Percentiles rank a stretch among this genome's conserved stretches.
These are phyloP conservation scores for Lynx canadensis DNA, from an alignment of 2,113 vertebrate genomes.

Conservation along the genomic window DNA sequence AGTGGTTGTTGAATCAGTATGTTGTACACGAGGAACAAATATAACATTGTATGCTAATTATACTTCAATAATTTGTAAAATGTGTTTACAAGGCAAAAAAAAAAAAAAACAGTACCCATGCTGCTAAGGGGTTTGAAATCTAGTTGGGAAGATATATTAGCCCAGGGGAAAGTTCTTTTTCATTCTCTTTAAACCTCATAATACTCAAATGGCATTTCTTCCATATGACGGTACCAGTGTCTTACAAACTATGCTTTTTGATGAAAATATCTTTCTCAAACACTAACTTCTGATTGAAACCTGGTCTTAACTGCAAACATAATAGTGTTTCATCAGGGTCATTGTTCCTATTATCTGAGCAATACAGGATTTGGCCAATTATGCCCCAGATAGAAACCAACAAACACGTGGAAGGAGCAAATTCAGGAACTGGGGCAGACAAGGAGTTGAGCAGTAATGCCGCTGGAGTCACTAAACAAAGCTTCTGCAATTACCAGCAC, in stretches of 20 bases:
- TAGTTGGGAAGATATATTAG: constrained; percentile 9
- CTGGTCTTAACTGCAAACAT: constrained; percentile 37
- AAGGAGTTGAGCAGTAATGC: neutral
- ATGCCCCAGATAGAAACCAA: constrained; percentile 25
- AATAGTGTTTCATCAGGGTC: constrained; percentile 12
- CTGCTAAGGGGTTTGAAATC: constrained; percentile 13
- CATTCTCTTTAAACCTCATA: constrained; percentile 29
- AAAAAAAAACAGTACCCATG: neutral
- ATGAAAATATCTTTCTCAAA: constrained; percentile 39
- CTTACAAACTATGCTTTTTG: constrained; percentile 34
- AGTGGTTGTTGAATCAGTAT: neutral
- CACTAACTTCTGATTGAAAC: constrained; percentile 33
- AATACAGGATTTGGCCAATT: constrained; percentile 42
- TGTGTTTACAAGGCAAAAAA: neutral
- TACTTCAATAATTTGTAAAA: neutral
- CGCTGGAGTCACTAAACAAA: constrained; percentile 8
- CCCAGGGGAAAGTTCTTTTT: neutral
- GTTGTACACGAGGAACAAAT: neutral
- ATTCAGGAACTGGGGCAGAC: constrained; percentile 2
- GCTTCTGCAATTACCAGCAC: constrained; percentile 33
- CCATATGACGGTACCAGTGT: neutral
- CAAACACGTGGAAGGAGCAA: constrained; percentile 30
- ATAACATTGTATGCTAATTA: neutral
- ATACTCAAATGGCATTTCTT: neutral
- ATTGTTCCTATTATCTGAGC: neutral